Evolutionary conservation across 1,140 invertebrate species (phyloP).

Genomic region (Coenobita brevimanus): DNA sequence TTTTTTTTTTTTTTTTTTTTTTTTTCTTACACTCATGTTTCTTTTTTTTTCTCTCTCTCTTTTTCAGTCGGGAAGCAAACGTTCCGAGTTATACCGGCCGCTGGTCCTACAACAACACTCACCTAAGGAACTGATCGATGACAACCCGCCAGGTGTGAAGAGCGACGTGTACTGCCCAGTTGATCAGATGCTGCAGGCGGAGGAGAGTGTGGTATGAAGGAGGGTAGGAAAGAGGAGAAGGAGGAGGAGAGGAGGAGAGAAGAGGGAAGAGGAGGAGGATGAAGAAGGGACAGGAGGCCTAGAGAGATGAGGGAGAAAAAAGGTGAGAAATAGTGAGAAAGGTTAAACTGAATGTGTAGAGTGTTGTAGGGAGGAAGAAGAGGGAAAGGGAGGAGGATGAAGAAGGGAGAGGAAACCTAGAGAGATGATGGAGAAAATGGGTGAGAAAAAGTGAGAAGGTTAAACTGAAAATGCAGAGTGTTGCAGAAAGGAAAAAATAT

Average conservation of each 20-base stretch:
- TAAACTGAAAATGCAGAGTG: too few species aligned
- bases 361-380: too few species aligned
- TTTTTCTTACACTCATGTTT: background rate
- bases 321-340: too few species aligned
- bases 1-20: background rate
- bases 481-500: too few species aligned
- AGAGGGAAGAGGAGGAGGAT: background rate
- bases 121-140: slow-evolving; percentile 33
- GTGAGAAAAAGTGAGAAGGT: too few species aligned
- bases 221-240: background rate
- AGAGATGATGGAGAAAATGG: too few species aligned
- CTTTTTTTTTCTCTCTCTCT: background rate
- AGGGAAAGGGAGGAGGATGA: too few species aligned
- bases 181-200: slow-evolving; percentile 53
- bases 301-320: too few species aligned
- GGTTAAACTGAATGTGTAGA: too few species aligned
- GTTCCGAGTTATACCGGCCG: slow-evolving; percentile 39
- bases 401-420: too few species aligned
- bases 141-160: slow-evolving; percentile 12
- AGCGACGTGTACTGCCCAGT: slow-evolving; percentile 53
- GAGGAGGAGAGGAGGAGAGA: background rate
- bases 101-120: slow-evolving; percentile 45
- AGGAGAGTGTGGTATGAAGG: slow-evolving; percentile 56
- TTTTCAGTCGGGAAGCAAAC: background rate
- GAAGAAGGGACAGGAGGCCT: background rate